These are phyloP conservation scores for Nerophis lumbriciformis DNA, from an alignment of 2,113 vertebrate genomes.

Conservation along the genomic window DNA sequence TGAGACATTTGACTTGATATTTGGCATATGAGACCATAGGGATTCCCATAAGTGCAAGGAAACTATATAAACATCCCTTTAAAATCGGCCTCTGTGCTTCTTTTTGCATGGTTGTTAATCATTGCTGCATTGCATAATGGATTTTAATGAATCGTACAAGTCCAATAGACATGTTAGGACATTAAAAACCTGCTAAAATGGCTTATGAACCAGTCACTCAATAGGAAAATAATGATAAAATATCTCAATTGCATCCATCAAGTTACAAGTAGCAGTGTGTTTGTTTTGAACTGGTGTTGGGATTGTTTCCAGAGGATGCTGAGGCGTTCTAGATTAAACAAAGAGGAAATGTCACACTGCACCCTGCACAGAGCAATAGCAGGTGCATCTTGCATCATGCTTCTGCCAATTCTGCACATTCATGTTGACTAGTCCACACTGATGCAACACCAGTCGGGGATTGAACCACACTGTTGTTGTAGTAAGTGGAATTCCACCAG, in stretches of 20 bases:
- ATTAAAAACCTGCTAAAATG: too few relatives aligned
- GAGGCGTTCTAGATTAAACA: background rate
- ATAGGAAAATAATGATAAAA: too few relatives aligned
- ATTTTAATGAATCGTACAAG: too few relatives aligned
- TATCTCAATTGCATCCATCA: too few relatives aligned
- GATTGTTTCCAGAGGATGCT: background rate
- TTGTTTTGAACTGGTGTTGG: background rate
- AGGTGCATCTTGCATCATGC: slow-evolving; percentile 56
- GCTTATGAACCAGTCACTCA: too few relatives aligned
- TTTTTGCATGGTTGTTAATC: too few relatives aligned
- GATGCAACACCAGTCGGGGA: slow-evolving; percentile 59
- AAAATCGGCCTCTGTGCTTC: too few relatives aligned
- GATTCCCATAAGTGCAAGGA: slow-evolving; percentile 3
- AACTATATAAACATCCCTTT: too few relatives aligned
- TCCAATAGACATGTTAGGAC: too few relatives aligned
- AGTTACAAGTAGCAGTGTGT: background rate
- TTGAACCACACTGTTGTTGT: slow-evolving; percentile 24
- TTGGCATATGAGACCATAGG: slow-evolving; percentile 17
- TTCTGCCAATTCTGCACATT: slow-evolving; percentile 36
- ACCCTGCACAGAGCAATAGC: slow-evolving; percentile 43
- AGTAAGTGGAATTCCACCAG: background rate
- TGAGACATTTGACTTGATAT: slow-evolving; percentile 12
- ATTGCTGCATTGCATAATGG: too few relatives aligned
- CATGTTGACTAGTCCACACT: slow-evolving; percentile 31
- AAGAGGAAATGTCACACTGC: background rate